Conservation (phyloP, 2,797 vertebrate species). For the Pogonophryne albipinna region DNA sequence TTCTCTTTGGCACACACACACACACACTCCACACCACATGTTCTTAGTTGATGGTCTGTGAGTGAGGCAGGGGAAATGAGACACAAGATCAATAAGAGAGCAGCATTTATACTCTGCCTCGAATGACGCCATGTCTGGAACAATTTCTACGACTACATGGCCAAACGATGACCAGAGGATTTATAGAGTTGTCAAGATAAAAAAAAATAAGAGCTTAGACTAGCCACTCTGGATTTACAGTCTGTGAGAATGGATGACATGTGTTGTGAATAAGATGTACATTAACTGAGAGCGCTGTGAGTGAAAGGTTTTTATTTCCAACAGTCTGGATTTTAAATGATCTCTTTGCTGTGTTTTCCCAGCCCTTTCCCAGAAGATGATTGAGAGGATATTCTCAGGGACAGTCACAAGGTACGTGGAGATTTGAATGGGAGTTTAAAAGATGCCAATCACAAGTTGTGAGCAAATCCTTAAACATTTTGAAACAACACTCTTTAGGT, state of each 20-base stretch:
- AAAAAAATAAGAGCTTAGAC: constrained; percentile 20
- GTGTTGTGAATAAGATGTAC: constrained; percentile 57
- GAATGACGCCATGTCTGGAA: constrained; percentile 79
- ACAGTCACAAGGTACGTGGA: constrained; percentile 91
- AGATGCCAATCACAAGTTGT: not conserved
- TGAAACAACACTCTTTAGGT: not conserved
- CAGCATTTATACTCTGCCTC: constrained; percentile 60
- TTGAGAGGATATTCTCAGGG: constrained; percentile 96
- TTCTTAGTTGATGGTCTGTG: constrained; percentile 73
- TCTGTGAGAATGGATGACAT: constrained; percentile 66
- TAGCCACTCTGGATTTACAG: constrained; percentile 65
- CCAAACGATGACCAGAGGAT: constrained; percentile 70
- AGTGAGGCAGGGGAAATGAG: constrained; percentile 72
- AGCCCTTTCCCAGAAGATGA: constrained; percentile 94
- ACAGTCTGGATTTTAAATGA: constrained; percentile 36
- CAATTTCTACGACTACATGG: constrained; percentile 59
- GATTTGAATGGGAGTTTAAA: not conserved
- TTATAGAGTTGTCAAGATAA: constrained; percentile 71
- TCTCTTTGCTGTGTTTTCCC: constrained; percentile 51
- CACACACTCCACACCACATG: constrained; percentile 71
- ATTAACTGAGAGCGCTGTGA: constrained; percentile 34
- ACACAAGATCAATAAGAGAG: constrained; percentile 76
- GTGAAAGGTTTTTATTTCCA: constrained; percentile 2
- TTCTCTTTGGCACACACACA: constrained; percentile 37
- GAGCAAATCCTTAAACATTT: no score